A percentile compares a stretch with the other conserved stretches of the same genome.
Conservation (phyloP, 2,888 invertebrate genomes). For the Noctua fimbriata region DNA sequence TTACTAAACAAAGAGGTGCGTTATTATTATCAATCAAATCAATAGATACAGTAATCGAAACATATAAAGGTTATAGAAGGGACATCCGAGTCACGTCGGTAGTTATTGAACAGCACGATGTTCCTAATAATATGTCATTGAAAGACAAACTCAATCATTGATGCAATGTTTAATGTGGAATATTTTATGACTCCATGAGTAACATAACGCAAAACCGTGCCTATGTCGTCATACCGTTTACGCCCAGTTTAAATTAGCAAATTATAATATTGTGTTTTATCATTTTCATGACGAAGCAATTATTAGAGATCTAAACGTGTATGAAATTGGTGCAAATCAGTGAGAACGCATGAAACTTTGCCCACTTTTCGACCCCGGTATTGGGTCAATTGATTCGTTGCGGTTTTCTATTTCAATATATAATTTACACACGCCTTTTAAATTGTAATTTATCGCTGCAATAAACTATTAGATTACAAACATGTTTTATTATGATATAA, state of each 20-base stretch:
- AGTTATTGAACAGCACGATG: constrained; percentile 51
- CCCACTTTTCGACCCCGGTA: constrained; percentile 1
- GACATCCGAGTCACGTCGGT: constrained; percentile 44
- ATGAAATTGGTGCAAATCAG: constrained; percentile 28
- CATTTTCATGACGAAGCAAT: background rate
- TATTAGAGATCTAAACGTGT: constrained; percentile 17
- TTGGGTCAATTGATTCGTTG: constrained; percentile 49
- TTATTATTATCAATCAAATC: constrained; percentile 28
- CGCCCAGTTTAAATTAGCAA: constrained; percentile 44
- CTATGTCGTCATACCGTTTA: constrained; percentile 19
- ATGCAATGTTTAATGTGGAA: constrained; percentile 44
- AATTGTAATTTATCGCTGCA: constrained; percentile 4
- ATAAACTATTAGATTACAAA: constrained; percentile 4
- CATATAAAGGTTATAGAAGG: constrained; percentile 61
- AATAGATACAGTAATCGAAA: constrained; percentile 45
- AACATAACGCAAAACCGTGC: constrained; percentile 20
- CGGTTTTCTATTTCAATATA: constrained; percentile 40
- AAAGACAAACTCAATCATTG: constrained; percentile 46
- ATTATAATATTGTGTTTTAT: constrained; percentile 36
- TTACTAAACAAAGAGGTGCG: background rate
- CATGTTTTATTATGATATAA: background rate
- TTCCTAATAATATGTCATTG: constrained; percentile 62
- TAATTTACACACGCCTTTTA: constrained; percentile 40
- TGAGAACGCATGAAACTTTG: constrained; percentile 33
- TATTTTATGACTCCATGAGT: constrained; percentile 46